Evolutionary conservation across 1,140 invertebrate genomes (phyloP), one percentile per base, ranked within the genome.

Genomic region (Drosophila setifemur): DNA sequence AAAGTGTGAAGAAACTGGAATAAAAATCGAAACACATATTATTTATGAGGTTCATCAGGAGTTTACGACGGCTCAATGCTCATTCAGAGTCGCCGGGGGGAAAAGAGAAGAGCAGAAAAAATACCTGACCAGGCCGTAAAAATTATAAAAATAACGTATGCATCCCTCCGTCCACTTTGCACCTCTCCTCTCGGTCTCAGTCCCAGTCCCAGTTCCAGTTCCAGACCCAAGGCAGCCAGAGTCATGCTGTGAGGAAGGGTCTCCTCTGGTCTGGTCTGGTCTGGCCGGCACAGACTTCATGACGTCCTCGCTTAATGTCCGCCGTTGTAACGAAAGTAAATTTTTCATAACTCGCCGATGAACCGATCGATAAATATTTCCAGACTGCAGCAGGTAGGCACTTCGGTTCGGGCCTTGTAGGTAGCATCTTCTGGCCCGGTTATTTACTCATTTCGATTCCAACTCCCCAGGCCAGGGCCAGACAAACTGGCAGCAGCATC

Each of bases 21-120:
- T 86, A 85, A 81, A 81, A 86, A 86, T 86, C 75, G 81, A 76
- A 85, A 81, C 55, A 86, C 61, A 81, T 85, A 85, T 85, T 85
- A 85, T 85, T 85, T 85, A 85, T 85, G 81, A 85, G 66, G 75
- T 86, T 86, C 81, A 85, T 85, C 81, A 85, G 81, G 81, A 85
- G 81, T 85, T 85, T 85, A 85, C 81, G 79, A 83, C 63, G 73
- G 58, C 66, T 79, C 76, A 68, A 64, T 64, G 61, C 43, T 64
- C 49, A 67, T 50, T 45, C 60, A 75, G 54, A 64, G 61, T 42
- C 42, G 60, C 25, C 60, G 23, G 23, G 19, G 44, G 18, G 33
- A 37, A 31, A 31, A 60, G 55, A 39, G 21, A 25, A 48, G 19
- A 25, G 19, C 21, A 18, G 23, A 58, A 40, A 61, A 48, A 73